Evolutionary conservation across 2,888 invertebrate species (phyloP).

Genomic region (Harpalus rubripes): DNA sequence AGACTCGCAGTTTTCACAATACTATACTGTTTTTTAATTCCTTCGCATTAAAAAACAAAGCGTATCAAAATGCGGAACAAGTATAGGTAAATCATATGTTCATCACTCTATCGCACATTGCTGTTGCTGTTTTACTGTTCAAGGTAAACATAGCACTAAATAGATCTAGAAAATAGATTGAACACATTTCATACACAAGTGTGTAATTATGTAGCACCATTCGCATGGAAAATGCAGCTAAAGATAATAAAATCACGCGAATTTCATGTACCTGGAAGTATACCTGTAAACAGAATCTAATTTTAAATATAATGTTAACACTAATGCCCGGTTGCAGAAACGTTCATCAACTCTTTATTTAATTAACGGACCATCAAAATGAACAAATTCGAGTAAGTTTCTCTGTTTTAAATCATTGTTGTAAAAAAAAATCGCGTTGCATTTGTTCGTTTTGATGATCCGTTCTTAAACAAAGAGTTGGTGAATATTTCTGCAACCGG

Average conservation of each 20-base stretch:
- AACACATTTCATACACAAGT: conserved; percentile 27
- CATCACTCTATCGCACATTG: neutral
- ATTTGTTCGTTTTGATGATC: too few relatives aligned
- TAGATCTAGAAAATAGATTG: conserved; percentile 27
- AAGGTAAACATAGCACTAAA: neutral
- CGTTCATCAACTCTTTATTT: too few relatives aligned
- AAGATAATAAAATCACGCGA: conserved; percentile 6
- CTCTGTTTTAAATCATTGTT: too few relatives aligned
- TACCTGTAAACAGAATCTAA: neutral
- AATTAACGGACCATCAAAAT: too few relatives aligned
- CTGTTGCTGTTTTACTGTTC: conserved; percentile 7
- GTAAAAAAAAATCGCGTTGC: too few relatives aligned
- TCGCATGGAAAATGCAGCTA: neutral
- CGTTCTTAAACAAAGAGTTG: too few relatives aligned
- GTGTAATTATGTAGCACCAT: conserved; percentile 29
- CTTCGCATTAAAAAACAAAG: too few relatives aligned
- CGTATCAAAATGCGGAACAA: conserved; percentile 7
- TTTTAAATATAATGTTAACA: too few relatives aligned
- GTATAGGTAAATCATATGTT: conserved; percentile 39
- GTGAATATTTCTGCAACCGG: too few relatives aligned
- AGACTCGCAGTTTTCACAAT: neutral
- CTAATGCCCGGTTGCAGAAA: too few relatives aligned
- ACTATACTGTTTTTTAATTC: too few relatives aligned
- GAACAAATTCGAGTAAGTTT: too few relatives aligned
- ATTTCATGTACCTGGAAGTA: neutral